A percentile compares a stretch with the other conserved stretches of the same genome.
Conservation (phyloP, 2,797 vertebrate species). For the Halcyon leucocephala region DNA sequence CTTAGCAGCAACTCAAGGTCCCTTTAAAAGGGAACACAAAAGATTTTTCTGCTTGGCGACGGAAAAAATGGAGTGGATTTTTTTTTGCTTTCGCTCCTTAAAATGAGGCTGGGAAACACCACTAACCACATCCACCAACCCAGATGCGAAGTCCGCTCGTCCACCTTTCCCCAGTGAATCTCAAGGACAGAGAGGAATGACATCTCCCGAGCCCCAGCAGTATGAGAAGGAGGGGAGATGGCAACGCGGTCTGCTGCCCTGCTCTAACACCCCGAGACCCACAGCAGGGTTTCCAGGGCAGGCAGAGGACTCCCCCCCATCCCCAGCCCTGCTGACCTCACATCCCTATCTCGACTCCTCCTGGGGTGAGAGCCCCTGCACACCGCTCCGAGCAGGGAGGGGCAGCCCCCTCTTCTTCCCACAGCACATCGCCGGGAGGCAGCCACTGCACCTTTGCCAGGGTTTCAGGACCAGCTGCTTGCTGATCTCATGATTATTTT, state of each 20-base stretch:
- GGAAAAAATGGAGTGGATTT: neutral
- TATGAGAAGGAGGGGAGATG: neutral
- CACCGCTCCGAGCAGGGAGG: neutral
- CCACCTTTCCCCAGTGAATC: neutral
- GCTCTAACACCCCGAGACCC: neutral
- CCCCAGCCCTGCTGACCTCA: neutral
- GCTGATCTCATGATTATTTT: neutral
- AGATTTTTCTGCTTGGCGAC: neutral
- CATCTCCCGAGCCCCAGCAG: neutral
- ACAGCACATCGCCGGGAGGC: neutral
- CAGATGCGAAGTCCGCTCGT: neutral
- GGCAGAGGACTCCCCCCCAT: neutral
- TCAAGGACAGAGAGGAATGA: neutral
- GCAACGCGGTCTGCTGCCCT: neutral
- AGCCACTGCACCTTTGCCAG: neutral
- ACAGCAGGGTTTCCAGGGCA: neutral
- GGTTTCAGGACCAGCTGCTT: neutral
- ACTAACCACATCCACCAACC: neutral
- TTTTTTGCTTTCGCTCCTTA: neutral
- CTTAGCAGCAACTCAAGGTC: slow-evolving; percentile 6
- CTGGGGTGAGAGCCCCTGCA: neutral
- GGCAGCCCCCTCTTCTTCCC: neutral
- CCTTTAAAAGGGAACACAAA: slow-evolving; percentile 60
- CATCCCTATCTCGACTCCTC: neutral
- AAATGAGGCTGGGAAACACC: neutral